phyloP scores from a whole-genome alignment of 2,888 invertebrate species.

The Caenorhabditis sp. region DNA sequence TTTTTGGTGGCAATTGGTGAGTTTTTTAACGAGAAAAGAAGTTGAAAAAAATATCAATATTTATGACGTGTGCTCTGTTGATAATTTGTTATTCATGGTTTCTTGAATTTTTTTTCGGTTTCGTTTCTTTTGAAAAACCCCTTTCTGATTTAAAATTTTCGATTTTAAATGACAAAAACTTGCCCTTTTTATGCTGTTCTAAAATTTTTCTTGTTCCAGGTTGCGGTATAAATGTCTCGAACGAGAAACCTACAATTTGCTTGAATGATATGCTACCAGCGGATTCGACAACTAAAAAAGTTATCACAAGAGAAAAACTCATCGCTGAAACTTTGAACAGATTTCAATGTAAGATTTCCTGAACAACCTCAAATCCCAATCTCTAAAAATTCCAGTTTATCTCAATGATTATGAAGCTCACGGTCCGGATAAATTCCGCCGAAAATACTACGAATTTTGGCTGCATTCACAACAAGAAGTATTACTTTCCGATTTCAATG shows the following conservation, averaged over 20 bases:
- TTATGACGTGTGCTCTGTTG: too few species aligned
- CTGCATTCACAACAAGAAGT: conserved; percentile 83
- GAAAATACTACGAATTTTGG: conserved; percentile 89
- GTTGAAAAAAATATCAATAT: too few species aligned
- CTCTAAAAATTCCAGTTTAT: conserved; percentile 76
- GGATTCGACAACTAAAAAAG: conserved; percentile 34
- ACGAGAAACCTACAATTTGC: conserved; percentile 85
- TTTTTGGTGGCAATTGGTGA: conserved; percentile 23
- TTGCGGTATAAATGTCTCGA: conserved; percentile 86
- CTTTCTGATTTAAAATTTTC: too few species aligned
- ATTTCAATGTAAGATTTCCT: conserved; percentile 57
- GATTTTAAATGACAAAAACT: too few species aligned
- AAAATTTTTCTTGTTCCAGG: conserved; percentile 74
- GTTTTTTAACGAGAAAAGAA: too few species aligned
- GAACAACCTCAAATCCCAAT: too few species aligned
- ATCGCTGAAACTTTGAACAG: conserved; percentile 65
- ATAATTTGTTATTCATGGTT: too few species aligned
- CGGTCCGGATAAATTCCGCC: conserved; percentile 77
- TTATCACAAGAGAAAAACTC: conserved; percentile 58
- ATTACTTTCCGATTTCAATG: conserved; percentile 56
- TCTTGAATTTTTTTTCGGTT: too few species aligned
- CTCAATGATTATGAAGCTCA: conserved; percentile 77
- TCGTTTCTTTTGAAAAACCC: too few species aligned
- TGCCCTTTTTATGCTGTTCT: too few species aligned
- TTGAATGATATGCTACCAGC: conserved; percentile 82